Conservation (phyloP, 1,140 invertebrate species). For the Limonius californicus region DNA sequence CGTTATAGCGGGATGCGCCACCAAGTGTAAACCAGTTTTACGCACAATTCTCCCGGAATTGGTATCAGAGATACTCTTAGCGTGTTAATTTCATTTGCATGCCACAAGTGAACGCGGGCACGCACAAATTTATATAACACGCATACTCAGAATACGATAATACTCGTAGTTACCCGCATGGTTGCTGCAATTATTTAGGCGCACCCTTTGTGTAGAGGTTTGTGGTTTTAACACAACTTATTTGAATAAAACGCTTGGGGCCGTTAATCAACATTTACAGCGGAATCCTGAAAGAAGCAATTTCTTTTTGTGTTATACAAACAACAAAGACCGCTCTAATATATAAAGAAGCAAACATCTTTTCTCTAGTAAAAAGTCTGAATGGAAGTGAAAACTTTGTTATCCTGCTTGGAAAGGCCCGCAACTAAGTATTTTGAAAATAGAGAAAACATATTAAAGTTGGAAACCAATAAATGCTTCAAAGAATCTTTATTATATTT, state of each 20-base stretch:
- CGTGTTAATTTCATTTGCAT: slow-evolving; percentile 27
- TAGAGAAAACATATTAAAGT: no score
- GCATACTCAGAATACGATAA: slow-evolving; percentile 7
- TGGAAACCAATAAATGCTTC: no score
- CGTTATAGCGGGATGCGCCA: slow-evolving; percentile 22
- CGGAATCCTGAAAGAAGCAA: no score
- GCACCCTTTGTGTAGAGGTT: not conserved
- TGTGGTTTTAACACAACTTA: slow-evolving; percentile 6
- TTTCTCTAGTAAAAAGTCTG: no score
- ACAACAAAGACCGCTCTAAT: no score
- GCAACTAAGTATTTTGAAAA: no score
- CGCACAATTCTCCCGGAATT: slow-evolving; percentile 36
- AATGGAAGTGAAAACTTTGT: no score
- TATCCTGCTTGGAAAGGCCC: no score
- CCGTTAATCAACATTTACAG: no score
- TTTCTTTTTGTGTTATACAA: no score
- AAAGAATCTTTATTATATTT: no score
- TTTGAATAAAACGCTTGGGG: not conserved
- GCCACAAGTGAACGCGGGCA: slow-evolving; percentile 4
- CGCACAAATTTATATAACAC: slow-evolving; percentile 7
- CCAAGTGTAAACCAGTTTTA: slow-evolving; percentile 38
- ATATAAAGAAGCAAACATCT: no score
- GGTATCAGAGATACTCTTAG: slow-evolving; percentile 28
- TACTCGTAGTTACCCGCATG: slow-evolving; percentile 10
- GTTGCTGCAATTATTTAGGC: slow-evolving; percentile 10